A percentile compares a stretch with the other conserved stretches of the same genome.
Evolutionary conservation across 2,888 invertebrate species (phyloP).

Genomic region (Artemia sinica): DNA sequence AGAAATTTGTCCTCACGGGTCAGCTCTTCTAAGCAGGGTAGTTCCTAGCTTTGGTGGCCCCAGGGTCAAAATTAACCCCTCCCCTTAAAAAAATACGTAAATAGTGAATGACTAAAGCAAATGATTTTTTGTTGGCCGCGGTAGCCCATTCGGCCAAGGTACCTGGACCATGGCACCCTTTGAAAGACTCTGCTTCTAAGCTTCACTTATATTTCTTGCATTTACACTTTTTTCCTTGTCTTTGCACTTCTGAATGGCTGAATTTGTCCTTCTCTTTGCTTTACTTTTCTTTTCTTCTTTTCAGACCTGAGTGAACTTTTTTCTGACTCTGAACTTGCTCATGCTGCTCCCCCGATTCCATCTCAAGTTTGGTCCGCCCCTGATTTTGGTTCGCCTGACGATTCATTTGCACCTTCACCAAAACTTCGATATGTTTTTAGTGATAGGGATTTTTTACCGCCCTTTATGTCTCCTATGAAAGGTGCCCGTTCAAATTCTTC

Average conservation of each 20-base stretch:
- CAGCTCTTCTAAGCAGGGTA: no score
- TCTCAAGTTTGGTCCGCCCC: slow-evolving; percentile 12
- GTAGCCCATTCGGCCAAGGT: no score
- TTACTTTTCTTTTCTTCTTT: slow-evolving; percentile 6
- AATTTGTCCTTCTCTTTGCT: not conserved
- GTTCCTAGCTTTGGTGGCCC: no score
- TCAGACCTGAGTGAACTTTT: slow-evolving; percentile 13
- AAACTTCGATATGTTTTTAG: not conserved
- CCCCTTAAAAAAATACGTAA: no score
- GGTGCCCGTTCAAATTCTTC: not conserved
- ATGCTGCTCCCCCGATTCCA: not conserved
- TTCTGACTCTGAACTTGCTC: slow-evolving; percentile 11
- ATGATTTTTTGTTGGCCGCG: no score
- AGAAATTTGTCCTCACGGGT: no score
- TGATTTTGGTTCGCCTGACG: slow-evolving; percentile 2
- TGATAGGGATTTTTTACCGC: not conserved
- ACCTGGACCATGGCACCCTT: no score
- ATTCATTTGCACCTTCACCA: slow-evolving; percentile 1
- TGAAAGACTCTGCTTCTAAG: no score
- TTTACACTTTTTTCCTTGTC: not conserved
- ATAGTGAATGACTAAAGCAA: no score
- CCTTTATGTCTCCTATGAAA: not conserved
- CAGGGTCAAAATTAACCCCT: no score
- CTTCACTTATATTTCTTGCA: no score
- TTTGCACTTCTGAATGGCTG: not conserved